Evolutionary conservation across 2,888 invertebrate genomes (phyloP), one percentile per base, ranked within the genome.

Genomic region (Dynastes hyllus): DNA sequence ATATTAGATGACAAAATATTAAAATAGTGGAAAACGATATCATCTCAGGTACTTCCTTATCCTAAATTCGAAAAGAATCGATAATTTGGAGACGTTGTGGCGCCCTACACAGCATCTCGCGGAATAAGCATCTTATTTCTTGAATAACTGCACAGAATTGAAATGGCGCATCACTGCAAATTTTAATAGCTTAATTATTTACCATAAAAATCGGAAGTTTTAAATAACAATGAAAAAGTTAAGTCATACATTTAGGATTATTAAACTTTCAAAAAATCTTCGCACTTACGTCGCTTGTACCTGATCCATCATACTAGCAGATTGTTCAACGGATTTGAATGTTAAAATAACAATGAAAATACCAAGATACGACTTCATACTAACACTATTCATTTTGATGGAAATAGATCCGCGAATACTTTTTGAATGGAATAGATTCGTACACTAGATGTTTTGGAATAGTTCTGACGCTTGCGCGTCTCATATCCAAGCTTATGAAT

Each of bases 31-130:
- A 55, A 16, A 55, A 55, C 11, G 13, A 55, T 55, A 75, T 58
- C n/a, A 45, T 61, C 27, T 27, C 22, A 11, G 16, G 29, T 61
- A 61, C 29, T 75, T 69, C 51, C 13, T 75, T 75, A 75, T 73
- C 45, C 63, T 75, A 63, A 77, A 51, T 51, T 78, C 53, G 32
- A 66, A 53, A 69, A 70, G 78, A 81, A 81, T 81, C 81, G 69
- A 81, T 81, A 81, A 51, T 70, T 53, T 58, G 78, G 73, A 81
- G 81, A 81, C 81, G 37, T 55, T 79, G 63, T 71, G 81, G 81
- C 80, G 81, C 79, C 80, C 37, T 37, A 32, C 53, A 67, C 80
- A 80, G 80, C 78, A 77, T 80, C 80, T 75, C 69, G n/a, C 29
- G 50, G 50, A 16, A 65, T 65, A 66, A 66, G 55, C 71, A 55